Evolutionary conservation across 1,140 invertebrate genomes (phyloP).

Genomic region (Drosophila erecta): DNA sequence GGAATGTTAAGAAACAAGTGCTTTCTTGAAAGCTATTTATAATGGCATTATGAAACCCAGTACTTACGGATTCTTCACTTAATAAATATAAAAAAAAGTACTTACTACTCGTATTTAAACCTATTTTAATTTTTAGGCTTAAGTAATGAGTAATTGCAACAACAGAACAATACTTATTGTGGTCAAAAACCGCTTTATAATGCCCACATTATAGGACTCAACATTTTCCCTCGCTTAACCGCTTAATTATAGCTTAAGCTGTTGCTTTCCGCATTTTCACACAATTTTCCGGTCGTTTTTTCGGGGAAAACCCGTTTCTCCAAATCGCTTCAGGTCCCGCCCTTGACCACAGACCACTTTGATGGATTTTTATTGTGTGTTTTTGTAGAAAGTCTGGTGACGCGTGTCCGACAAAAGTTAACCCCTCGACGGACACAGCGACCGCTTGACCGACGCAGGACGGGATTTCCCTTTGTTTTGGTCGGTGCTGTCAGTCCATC

Average conservation of each 20-base stretch:
- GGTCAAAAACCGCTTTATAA: not conserved
- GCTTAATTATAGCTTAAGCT: constrained; percentile 62
- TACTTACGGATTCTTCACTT: too few relatives aligned
- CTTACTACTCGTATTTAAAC: not conserved
- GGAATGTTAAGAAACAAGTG: too few relatives aligned
- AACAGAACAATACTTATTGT: not conserved
- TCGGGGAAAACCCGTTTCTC: constrained; percentile 55
- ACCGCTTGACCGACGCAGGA: constrained; percentile 55
- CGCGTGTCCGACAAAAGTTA: constrained; percentile 62
- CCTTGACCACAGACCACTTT: constrained; percentile 57
- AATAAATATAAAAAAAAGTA: too few relatives aligned
- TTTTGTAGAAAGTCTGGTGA: constrained; percentile 30
- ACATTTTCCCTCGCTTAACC: constrained; percentile 27
- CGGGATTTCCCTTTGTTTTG: constrained; percentile 35
- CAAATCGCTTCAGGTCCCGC: constrained; percentile 34
- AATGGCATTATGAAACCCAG: too few relatives aligned
- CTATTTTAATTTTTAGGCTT: not conserved
- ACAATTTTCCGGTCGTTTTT: constrained; percentile 40
- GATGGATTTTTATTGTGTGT: constrained; percentile 37
- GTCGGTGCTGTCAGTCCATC: constrained; percentile 48
- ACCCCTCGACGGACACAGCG: constrained; percentile 48
- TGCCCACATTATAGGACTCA: not conserved
- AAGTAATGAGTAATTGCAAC: not conserved
- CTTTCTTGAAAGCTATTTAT: too few relatives aligned
- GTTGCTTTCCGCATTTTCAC: constrained; percentile 56